Evolutionary conservation across 2,888 invertebrate species (phyloP).

Genomic region (Pachliopta kotzebuea): DNA sequence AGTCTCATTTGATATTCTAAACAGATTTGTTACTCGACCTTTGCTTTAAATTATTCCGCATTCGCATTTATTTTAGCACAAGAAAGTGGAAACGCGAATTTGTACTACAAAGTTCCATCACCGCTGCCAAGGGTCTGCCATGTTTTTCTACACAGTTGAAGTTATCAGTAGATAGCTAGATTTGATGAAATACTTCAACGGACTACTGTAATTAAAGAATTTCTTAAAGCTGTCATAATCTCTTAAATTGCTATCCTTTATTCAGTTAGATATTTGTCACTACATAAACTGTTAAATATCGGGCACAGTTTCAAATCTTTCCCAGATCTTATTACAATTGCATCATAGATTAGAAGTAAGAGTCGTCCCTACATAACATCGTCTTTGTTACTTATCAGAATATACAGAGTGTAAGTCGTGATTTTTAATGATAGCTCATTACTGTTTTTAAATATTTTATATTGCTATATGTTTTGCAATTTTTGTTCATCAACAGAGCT

Average conservation of each 20-base stretch:
- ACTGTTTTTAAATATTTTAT: slow-evolving; percentile 33
- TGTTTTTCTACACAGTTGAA: slow-evolving; percentile 23
- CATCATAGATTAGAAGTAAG: slow-evolving; percentile 2
- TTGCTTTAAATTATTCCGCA: slow-evolving; percentile 27
- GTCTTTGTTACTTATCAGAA: neutral
- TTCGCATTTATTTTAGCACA: slow-evolving; percentile 28
- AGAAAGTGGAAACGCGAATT: slow-evolving; percentile 36
- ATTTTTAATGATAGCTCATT: slow-evolving; percentile 16
- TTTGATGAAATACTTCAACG: too few relatives aligned
- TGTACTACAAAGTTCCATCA: slow-evolving; percentile 36
- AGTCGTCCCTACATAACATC: slow-evolving; percentile 5
- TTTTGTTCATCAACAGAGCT: slow-evolving; percentile 16
- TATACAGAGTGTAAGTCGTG: slow-evolving; percentile 34
- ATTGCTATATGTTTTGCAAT: slow-evolving; percentile 26
- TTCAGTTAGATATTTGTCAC: neutral
- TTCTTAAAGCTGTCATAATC: neutral
- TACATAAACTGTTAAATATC: neutral
- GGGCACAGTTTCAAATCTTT: slow-evolving; percentile 9
- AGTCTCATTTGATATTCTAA: slow-evolving; percentile 27
- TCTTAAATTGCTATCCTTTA: neutral
- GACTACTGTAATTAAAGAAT: too few relatives aligned
- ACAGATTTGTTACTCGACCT: slow-evolving; percentile 27
- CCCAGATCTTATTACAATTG: slow-evolving; percentile 6
- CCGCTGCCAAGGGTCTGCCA: slow-evolving; percentile 19
- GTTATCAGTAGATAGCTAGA: neutral